Conservation (phyloP, 2,888 invertebrate genomes). For the Thecocarcelia acutangulata region DNA sequence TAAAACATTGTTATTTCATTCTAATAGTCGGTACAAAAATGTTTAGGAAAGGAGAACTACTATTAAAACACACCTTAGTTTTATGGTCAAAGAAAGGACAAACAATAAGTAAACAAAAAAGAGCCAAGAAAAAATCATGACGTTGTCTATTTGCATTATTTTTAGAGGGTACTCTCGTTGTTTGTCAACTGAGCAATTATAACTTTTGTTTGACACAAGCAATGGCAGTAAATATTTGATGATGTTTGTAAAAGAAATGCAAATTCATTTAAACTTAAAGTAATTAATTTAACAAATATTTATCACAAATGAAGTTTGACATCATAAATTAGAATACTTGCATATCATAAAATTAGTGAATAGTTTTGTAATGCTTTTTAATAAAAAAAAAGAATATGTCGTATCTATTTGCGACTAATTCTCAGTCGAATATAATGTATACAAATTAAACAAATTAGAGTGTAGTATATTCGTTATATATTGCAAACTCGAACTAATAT, state of each 20-base stretch:
- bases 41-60: not conserved
- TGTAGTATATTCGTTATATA: no score
- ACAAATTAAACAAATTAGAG: no score
- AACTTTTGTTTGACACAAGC: slow-evolving; percentile 7
- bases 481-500: no score
- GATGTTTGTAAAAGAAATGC: slow-evolving; percentile 33
- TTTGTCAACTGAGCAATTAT: slow-evolving; percentile 39
- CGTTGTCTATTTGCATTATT: slow-evolving; percentile 1
- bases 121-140: slow-evolving; percentile 3
- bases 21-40: slow-evolving; percentile 20
- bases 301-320: slow-evolving; percentile 15
- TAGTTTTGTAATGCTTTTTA: not conserved
- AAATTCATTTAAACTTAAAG: slow-evolving; percentile 22
- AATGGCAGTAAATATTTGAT: slow-evolving; percentile 26
- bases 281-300: slow-evolving; percentile 35
- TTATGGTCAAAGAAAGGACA: slow-evolving; percentile 15
- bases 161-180: slow-evolving; percentile 9
- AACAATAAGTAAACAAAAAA: not conserved
- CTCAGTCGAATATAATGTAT: no score
- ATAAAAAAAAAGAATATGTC: no score
- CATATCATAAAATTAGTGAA: not conserved
- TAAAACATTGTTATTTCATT: slow-evolving; percentile 8
- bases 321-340: slow-evolving; percentile 16
- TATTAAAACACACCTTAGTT: slow-evolving; percentile 47
- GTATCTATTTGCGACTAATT: not conserved